Conservation (phyloP, 2,113 vertebrate species). For the Machaerirhynchus nigripectus region DNA sequence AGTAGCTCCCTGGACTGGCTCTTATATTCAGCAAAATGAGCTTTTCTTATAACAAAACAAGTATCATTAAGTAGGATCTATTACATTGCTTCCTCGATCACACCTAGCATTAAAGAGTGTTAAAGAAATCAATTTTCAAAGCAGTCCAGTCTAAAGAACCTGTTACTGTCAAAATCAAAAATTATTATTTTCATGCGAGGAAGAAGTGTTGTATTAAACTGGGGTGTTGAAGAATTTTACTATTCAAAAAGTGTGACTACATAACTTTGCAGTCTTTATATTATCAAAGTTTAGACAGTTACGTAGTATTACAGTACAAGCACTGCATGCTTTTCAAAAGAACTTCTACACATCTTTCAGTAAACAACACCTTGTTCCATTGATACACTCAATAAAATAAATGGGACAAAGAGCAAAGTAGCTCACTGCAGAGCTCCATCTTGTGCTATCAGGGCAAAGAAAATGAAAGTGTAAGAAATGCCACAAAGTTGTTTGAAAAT, state of each 20-base stretch:
- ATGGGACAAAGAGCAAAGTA: neutral
- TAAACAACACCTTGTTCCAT: neutral
- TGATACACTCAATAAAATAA: neutral
- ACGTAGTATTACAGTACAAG: neutral
- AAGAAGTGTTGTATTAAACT: neutral
- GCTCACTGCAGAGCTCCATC: neutral
- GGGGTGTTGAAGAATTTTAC: neutral
- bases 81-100: neutral
- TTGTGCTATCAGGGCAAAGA: neutral
- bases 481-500: neutral
- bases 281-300: neutral
- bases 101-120: neutral
- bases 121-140: neutral
- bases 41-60: neutral
- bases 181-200: neutral
- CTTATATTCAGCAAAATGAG: neutral
- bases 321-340: neutral
- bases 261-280: neutral
- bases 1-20: neutral
- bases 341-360: neutral
- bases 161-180: neutral
- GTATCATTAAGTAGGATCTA: neutral
- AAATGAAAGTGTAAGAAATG: constrained; percentile 5
- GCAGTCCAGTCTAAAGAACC: neutral
- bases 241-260: neutral